Evolutionary conservation across 2,888 invertebrate genomes (phyloP).

Genomic region (Dryadula phaetusa): DNA sequence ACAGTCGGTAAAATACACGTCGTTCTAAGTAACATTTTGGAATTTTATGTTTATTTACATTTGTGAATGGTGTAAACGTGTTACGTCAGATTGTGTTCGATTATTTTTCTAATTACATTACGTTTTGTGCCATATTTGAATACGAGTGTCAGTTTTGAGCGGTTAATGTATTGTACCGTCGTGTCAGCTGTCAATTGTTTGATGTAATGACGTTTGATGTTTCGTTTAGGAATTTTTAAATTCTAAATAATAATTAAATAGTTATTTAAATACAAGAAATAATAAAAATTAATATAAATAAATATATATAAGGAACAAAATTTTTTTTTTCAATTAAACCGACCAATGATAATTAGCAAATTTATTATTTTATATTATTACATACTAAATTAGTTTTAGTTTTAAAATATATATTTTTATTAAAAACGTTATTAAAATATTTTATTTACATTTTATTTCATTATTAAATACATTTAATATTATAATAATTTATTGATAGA

Average conservation of each 20-base stretch:
- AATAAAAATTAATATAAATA: too few relatives aligned
- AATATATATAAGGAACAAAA: too few relatives aligned
- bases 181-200: conserved; percentile 21
- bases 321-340: too few relatives aligned
- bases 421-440: too few relatives aligned
- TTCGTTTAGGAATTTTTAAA: conserved; percentile 7
- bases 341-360: too few relatives aligned
- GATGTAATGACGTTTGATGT: conserved; percentile 6
- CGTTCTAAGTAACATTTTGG: conserved; percentile 57
- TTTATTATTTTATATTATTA: too few relatives aligned
- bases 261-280: too few relatives aligned
- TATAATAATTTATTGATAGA: too few relatives aligned
- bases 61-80: conserved; percentile 31
- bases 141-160: neutral
- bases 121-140: neutral
- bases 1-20: conserved; percentile 68
- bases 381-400: too few relatives aligned
- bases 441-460: too few relatives aligned
- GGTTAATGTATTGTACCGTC: conserved; percentile 29
- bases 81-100: conserved; percentile 25
- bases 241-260: neutral
- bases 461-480: too few relatives aligned
- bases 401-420: too few relatives aligned
- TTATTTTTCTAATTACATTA: conserved; percentile 29
- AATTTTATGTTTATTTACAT: conserved; percentile 54